phyloP scores from a whole-genome alignment of 2,113 vertebrate species.

The human region GRCh38 chr22:39699501-39700000 shows the following conservation, averaged over 20 bases:
- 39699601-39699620: not conserved
- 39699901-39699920: not conserved
- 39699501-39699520: not conserved
- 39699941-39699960: not conserved
- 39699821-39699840: not conserved
- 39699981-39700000: too few relatives aligned
- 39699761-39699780: not conserved
- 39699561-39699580: not conserved
- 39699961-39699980: not conserved
- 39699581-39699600: not conserved
- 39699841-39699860: not conserved
- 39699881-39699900: not conserved
- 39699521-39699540: not conserved
- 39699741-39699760: not conserved
- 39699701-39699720: not conserved
- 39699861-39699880: not conserved
- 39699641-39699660: fast-evolving
- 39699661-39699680: not conserved
- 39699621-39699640: not conserved
- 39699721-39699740: not conserved
- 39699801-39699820: not conserved
- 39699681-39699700: not conserved
- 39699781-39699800: not conserved
- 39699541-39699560: too few relatives aligned
- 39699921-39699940: not conserved